Percentiles rank a stretch among this genome's conserved stretches.
Conservation (phyloP, 2,113 vertebrate species). For the Sterna hirundo region DNA sequence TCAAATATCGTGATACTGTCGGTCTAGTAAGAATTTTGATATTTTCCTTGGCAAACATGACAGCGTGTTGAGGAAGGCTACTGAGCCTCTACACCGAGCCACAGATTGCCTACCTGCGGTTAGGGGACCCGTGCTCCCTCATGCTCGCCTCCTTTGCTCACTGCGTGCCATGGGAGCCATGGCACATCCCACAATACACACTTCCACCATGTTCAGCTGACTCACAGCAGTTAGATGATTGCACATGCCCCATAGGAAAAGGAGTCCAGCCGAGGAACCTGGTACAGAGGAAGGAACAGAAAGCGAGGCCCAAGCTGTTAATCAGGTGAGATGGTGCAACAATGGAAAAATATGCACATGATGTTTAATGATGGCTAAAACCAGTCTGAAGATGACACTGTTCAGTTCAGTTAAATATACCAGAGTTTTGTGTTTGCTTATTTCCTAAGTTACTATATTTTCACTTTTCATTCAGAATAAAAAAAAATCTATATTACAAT, state of each 20-base stretch:
- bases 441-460: neutral
- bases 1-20: fast-evolving
- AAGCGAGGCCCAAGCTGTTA: neutral
- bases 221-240: neutral
- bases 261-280: neutral
- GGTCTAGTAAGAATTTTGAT: neutral
- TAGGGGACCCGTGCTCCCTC: neutral
- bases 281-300: neutral
- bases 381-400: neutral
- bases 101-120: neutral
- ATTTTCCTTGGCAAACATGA: neutral
- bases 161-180: fast-evolving
- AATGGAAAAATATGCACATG: neutral
- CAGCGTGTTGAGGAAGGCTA: neutral
- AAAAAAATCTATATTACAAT: neutral
- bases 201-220: neutral
- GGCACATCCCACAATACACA: neutral
- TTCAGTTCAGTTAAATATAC: neutral
- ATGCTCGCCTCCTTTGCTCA: neutral
- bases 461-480: neutral
- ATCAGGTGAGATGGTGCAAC: neutral
- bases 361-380: neutral
- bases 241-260: neutral
- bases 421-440: neutral
- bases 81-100: neutral